phyloP scores from a whole-genome alignment of 1,140 invertebrate species.

The Pseudomyrmex concolor region DNA sequence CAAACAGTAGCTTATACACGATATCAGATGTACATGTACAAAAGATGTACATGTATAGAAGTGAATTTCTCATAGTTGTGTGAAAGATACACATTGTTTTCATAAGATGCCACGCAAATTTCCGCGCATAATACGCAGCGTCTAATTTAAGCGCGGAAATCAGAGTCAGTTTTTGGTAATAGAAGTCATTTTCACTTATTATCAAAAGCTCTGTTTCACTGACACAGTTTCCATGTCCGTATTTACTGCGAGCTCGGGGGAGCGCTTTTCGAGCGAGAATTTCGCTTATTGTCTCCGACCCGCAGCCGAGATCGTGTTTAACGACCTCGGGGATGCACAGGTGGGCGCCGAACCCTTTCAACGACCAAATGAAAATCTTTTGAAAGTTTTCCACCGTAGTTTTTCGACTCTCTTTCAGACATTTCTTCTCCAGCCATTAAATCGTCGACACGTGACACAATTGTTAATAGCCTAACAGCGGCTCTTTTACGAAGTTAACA shows the following conservation, averaged over 20 bases:
- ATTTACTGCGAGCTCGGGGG: conserved; percentile 3
- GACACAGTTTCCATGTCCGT: conserved; percentile 18
- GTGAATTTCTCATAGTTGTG: neutral
- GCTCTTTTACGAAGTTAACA: conserved; percentile 5
- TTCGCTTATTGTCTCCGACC: conserved; percentile 30
- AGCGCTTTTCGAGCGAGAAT: conserved; percentile 14
- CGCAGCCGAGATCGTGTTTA: conserved; percentile 2
- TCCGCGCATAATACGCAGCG: neutral
- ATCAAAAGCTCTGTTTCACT: conserved; percentile 22
- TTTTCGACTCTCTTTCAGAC: neutral
- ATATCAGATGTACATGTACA: neutral
- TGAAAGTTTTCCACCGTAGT: conserved; percentile 12
- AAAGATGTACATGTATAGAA: no score
- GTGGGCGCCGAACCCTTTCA: conserved; percentile 19
- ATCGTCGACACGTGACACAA: neutral
- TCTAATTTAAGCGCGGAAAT: neutral
- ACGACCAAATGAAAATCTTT: conserved; percentile 35
- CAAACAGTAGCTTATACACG: no score
- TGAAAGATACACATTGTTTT: neutral
- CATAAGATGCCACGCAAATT: neutral
- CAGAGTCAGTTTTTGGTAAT: neutral
- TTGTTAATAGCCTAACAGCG: conserved; percentile 10
- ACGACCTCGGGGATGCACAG: conserved; percentile 31
- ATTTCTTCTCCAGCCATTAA: neutral
- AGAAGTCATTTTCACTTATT: conserved; percentile 29